Percentiles rank a stretch among this genome's conserved stretches.
These are phyloP conservation scores for Petromus typicus DNA, from an alignment of 2,113 vertebrate genomes.

Conservation along the genomic window DNA sequence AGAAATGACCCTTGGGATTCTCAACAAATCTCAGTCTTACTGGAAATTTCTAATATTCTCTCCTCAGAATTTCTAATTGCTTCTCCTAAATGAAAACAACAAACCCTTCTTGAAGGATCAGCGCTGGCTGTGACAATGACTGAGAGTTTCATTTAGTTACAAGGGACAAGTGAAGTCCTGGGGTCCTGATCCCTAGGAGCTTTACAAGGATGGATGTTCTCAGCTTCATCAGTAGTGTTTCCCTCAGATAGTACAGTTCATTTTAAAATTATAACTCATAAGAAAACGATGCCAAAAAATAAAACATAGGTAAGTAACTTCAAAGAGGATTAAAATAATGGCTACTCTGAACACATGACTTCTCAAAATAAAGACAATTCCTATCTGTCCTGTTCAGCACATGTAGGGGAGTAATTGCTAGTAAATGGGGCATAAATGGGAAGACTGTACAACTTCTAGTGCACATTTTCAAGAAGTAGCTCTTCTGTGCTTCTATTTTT, in stretches of 20 bases:
- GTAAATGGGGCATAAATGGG: background rate
- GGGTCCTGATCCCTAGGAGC: slow-evolving; percentile 22
- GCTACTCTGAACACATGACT: too few relatives aligned
- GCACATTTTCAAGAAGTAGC: background rate
- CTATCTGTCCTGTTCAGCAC: background rate
- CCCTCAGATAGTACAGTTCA: background rate
- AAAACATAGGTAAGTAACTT: slow-evolving; percentile 12
- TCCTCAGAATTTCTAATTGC: slow-evolving; percentile 69
- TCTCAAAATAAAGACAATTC: too few relatives aligned
- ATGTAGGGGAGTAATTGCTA: background rate
- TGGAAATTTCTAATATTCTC: too few relatives aligned
- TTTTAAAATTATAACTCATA: slow-evolving; percentile 41
- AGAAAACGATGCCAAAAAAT: background rate
- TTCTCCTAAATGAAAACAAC: slow-evolving; percentile 36
- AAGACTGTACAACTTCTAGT: background rate
- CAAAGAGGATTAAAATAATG: background rate
- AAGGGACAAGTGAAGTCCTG: background rate
- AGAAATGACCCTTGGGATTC: background rate
- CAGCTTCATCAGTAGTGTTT: slow-evolving; percentile 15
- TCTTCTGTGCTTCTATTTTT: background rate
- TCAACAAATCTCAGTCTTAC: slow-evolving; percentile 61
- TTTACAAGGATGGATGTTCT: slow-evolving; percentile 7
- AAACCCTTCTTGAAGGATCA: slow-evolving; percentile 54
- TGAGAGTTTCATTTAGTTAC: background rate
- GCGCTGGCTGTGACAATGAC: background rate